A percentile compares a stretch with the other conserved stretches of the same genome.
Evolutionary conservation across 2,113 vertebrate genomes (phyloP).

Genomic region (Hippocampus zosterae): DNA sequence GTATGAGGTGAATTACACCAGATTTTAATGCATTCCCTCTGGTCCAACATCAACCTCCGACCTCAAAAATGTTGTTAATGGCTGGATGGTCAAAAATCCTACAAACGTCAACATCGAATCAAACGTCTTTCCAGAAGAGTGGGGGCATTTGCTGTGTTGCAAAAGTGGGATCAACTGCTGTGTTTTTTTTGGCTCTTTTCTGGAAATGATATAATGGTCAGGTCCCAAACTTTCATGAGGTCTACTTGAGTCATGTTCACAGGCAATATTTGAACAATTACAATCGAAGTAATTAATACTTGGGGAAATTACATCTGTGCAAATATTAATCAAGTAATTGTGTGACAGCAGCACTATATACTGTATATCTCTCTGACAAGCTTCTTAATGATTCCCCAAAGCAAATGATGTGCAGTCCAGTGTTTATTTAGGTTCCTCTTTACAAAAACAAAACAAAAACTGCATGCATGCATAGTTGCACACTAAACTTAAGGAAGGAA

Average conservation of each 20-base stretch:
- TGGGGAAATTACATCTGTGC: not conserved
- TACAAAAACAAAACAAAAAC: not conserved
- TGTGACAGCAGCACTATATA: conserved; percentile 56
- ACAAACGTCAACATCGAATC: not conserved
- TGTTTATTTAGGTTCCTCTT: conserved; percentile 52
- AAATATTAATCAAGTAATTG: not conserved
- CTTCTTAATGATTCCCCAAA: conserved; percentile 47
- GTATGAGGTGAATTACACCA: not conserved
- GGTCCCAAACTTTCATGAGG: too few relatives aligned
- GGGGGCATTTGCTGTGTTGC: not conserved
- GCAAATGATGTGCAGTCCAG: conserved; percentile 50
- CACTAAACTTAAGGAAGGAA: conserved; percentile 35
- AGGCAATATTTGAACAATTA: too few relatives aligned
- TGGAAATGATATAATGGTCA: too few relatives aligned
- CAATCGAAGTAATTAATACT: not conserved
- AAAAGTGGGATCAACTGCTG: not conserved
- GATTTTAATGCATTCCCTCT: too few relatives aligned
- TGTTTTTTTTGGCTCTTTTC: too few relatives aligned
- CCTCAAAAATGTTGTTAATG: too few relatives aligned
- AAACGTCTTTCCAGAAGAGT: not conserved
- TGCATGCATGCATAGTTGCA: conserved; percentile 41
- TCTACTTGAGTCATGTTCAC: too few relatives aligned
- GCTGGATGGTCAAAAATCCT: too few relatives aligned
- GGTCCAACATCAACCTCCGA: too few relatives aligned
- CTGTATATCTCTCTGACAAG: not conserved